phyloP scores from a whole-genome alignment of 2,888 invertebrate genomes.

The Callinectes sapidus region DNA sequence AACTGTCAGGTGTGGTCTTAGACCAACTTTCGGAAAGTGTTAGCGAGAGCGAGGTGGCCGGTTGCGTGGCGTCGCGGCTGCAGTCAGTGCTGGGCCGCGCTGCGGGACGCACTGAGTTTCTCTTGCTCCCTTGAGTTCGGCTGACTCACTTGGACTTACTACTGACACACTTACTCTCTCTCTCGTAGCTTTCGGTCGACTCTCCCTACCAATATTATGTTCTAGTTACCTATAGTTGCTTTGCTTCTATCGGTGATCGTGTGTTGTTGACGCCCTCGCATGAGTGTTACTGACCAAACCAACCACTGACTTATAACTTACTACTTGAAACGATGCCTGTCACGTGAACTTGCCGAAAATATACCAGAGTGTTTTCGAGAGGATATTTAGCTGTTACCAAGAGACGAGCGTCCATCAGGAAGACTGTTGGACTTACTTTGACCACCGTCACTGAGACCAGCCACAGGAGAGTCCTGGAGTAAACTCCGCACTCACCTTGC shows the following conservation, averaged over 20 bases:
- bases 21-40: background rate
- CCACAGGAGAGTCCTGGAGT: background rate
- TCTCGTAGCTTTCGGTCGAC: conserved; percentile 42
- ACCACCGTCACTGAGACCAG: background rate
- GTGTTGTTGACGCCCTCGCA: background rate
- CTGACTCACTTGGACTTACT: conserved; percentile 58
- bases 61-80: conserved; percentile 9
- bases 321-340: background rate
- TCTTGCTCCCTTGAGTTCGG: conserved; percentile 47
- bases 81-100: conserved; percentile 53
- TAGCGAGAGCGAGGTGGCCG: conserved; percentile 10
- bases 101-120: conserved; percentile 41
- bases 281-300: conserved; percentile 17
- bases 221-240: conserved; percentile 10
- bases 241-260: background rate
- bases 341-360: conserved; percentile 1
- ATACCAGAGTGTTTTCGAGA: background rate
- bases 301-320: background rate
- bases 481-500: background rate
- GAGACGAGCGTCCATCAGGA: conserved; percentile 1
- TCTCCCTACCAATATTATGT: conserved; percentile 38
- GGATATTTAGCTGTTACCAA: conserved; percentile 17
- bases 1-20: background rate
- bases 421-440: conserved; percentile 26
- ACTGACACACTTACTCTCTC: conserved; percentile 56